Evolutionary conservation across 2,888 invertebrate species (phyloP), one percentile per base, ranked within the genome.

Genomic region (Synergus itoensis): DNA sequence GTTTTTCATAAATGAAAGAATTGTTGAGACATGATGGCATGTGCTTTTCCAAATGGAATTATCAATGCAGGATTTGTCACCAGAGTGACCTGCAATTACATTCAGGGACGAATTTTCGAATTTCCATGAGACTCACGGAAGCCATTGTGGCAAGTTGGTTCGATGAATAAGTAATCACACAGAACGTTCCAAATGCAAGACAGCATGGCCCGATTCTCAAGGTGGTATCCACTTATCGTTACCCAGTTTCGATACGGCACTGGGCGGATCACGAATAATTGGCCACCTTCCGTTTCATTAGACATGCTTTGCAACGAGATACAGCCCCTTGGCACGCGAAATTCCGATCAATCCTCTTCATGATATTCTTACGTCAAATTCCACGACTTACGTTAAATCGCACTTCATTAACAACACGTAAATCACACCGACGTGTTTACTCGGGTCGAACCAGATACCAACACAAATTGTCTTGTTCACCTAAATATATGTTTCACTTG

Each of bases 261-360:
- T 40, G 40, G 65, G 41, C 41, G 62, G 77, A 77, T 65, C 78
- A 36, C 84, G 84, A 86, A 83, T 86, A 84, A 85, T 83, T 84
- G 85, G 81, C 83, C 84, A 84, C 83, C 86, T 88, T 87, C 86
- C 86, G 88, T 84, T 88, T 84, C 84, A 80, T 87, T 85, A 83
- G 73, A 75, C 76, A 77, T 78, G 80, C 80, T 80, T 81, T 36
- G 77, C 65, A 79, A 73, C 53, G 67, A 84, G 86, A 87, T 85
- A 88, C 84, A 83, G 81, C 76, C 75, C 65, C 65, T 62, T 60
- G 78, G 77, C 89, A 89, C 87, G 89, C 89, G 85, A 89, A 86
- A 81, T 79, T 78, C 64, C 86, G 85, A 89, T 89, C 89, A 87
- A 89, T 89, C 86, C 84, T 84, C 77, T 80, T 77, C 64, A 83